Evolutionary conservation across 2,113 vertebrate genomes (phyloP), one percentile per base, ranked within the genome.

Genomic region (Tursiops truncatus): DNA sequence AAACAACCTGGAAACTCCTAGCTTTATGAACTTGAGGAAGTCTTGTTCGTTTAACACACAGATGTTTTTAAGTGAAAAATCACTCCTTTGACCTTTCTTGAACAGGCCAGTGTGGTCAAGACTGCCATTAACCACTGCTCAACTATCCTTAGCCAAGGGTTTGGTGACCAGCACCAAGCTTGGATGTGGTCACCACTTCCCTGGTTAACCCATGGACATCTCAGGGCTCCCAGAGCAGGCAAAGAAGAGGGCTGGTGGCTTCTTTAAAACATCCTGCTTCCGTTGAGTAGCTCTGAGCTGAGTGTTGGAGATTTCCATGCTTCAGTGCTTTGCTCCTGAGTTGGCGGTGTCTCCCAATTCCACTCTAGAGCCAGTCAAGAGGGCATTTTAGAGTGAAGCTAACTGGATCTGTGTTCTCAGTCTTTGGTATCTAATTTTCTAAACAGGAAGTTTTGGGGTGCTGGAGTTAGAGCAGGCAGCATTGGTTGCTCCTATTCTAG

Each of bases 21-120:
- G 10, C 97, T 98, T 98, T 97, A 95, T 96, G 93, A 98, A 98
- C 97, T 98, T 98, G 98, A 98, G 98, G 98, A 98, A 98, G 96
- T 98, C 97, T 96, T 98, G 98, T 98, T 98, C 98, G 98, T 98
- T 98, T 96, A 98, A 89, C 91, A 96, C 96, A 83, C 96, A 98
- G 98, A 98, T 98, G 98, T 98, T 98, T 97, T 98, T 97, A 98
- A 98, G 98, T 98, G 98, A 98, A 98, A 98, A 99, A 98, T 98
- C 97, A 95, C 96, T 98, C 98, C 95, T 98, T 94, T 99, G 98
- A 98, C 98, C 98, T 99, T 98, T 98, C 84, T 94, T 89, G 98
- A 97, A 98, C 76, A 97, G 28, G 97, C 97, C 95, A 76, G 81
- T 98, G 98, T 98, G 98, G 94, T 97, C 87, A 36, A 97, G 96